These are phyloP conservation scores for Caenorhabditis wallacei DNA, from an alignment of 2,888 invertebrate species.

Conservation along the genomic window DNA sequence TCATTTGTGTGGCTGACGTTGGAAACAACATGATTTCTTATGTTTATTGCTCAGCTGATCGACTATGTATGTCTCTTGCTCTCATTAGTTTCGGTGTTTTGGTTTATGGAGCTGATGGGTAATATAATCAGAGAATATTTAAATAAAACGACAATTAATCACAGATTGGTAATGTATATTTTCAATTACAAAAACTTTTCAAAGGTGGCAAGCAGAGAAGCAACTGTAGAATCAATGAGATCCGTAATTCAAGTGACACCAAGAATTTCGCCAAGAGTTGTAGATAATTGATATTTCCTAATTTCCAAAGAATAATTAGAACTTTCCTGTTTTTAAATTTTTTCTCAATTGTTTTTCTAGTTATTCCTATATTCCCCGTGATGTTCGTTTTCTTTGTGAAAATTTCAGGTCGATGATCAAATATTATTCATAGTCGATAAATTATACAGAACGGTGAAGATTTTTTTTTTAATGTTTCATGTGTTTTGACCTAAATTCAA, in stretches of 20 bases:
- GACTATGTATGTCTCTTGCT: slow-evolving; percentile 29
- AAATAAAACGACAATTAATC: not conserved
- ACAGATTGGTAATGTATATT: slow-evolving; percentile 18
- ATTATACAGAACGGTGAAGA: no score
- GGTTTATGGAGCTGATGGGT: slow-evolving; percentile 23
- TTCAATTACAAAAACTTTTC: slow-evolving; percentile 10
- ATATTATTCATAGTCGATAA: no score
- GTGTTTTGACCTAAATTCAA: no score
- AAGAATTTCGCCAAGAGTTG: not conserved
- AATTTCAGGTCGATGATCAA: no score
- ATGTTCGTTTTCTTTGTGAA: no score
- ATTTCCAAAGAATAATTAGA: no score
- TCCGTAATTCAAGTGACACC: slow-evolving; percentile 18
- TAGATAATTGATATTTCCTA: no score
- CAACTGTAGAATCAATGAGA: slow-evolving; percentile 2
- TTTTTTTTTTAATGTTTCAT: no score
- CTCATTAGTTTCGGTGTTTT: slow-evolving; percentile 14
- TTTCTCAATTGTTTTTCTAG: no score
- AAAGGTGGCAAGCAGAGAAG: not conserved
- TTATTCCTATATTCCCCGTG: no score
- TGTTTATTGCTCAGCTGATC: slow-evolving; percentile 5
- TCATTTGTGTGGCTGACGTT: slow-evolving; percentile 9
- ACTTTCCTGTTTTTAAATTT: no score
- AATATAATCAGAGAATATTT: not conserved
- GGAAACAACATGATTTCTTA: slow-evolving; percentile 11